phyloP scores from a whole-genome alignment of 2,113 vertebrate species.

The Choloepus hoffmanni region DNA sequence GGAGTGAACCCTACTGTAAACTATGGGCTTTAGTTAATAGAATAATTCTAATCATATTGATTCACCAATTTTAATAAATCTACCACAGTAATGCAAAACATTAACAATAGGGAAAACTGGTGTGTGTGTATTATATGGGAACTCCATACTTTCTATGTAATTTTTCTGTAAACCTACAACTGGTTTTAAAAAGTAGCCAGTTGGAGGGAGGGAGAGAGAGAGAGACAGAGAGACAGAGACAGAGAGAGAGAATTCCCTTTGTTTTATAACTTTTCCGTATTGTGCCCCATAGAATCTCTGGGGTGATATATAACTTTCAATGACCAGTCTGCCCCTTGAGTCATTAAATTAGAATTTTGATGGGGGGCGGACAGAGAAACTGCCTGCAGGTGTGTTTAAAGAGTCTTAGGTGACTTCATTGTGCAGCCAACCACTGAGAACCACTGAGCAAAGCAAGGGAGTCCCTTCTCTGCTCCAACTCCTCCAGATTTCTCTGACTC shows the following conservation, averaged over 20 bases:
- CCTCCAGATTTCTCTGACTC: constrained; percentile 33
- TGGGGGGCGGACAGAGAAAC: background rate
- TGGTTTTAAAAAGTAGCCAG: too few relatives aligned
- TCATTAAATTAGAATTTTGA: background rate
- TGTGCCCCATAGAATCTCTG: constrained; percentile 11
- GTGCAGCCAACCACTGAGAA: background rate
- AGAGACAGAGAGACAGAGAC: background rate
- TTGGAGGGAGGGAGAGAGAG: background rate
- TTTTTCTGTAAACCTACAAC: too few relatives aligned
- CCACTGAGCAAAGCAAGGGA: background rate
- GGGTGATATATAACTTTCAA: background rate
- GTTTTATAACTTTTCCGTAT: constrained; percentile 8
- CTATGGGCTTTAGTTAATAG: too few relatives aligned
- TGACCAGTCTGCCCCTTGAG: background rate
- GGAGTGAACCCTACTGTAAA: too few relatives aligned
- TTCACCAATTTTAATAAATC: too few relatives aligned
- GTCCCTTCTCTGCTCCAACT: background rate
- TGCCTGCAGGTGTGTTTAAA: background rate
- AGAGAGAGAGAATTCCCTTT: background rate
- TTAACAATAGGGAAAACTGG: too few relatives aligned
- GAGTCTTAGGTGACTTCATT: background rate
- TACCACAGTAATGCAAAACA: too few relatives aligned
- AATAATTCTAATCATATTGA: too few relatives aligned
- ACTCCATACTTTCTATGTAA: too few relatives aligned
- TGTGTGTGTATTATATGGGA: too few relatives aligned